Percentiles rank a stretch among this genome's conserved stretches.
Evolutionary conservation across 2,113 vertebrate species (phyloP).

Genomic region (Sprattus sprattus): DNA sequence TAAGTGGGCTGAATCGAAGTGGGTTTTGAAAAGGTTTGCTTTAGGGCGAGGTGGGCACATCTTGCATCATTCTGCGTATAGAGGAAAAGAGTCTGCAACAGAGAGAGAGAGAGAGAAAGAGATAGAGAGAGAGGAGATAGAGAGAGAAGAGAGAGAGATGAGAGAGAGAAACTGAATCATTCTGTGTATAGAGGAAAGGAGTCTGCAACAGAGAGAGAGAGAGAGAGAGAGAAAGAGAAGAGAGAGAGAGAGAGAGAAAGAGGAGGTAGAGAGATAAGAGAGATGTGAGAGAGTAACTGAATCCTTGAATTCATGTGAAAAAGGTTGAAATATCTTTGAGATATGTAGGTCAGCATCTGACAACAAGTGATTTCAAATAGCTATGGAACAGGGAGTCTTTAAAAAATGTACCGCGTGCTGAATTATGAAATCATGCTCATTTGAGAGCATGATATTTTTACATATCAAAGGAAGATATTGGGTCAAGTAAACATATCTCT

Average conservation of each 20-base stretch:
- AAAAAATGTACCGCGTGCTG: slow-evolving; percentile 37
- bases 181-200: slow-evolving; percentile 20
- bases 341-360: slow-evolving; percentile 41
- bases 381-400: slow-evolving; percentile 42
- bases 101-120: background rate
- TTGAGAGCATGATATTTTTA: slow-evolving; percentile 20
- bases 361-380: slow-evolving; percentile 34
- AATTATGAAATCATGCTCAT: slow-evolving; percentile 44
- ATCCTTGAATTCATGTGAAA: slow-evolving; percentile 18
- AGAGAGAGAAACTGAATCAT: background rate
- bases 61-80: slow-evolving; percentile 33
- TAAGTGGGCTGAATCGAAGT: slow-evolving; percentile 33
- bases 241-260: background rate
- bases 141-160: background rate
- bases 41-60: slow-evolving; percentile 24
- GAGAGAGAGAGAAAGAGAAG: background rate
- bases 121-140: too few relatives aligned
- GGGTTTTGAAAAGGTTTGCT: slow-evolving; percentile 25
- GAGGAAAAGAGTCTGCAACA: background rate
- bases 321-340: slow-evolving; percentile 27
- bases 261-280: too few relatives aligned
- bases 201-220: background rate
- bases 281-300: background rate
- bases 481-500: slow-evolving; percentile 25
- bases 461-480: slow-evolving; percentile 32